Evolutionary conservation across 2,113 vertebrate genomes (phyloP).

Genomic region (Ictidomys tridecemlineatus): DNA sequence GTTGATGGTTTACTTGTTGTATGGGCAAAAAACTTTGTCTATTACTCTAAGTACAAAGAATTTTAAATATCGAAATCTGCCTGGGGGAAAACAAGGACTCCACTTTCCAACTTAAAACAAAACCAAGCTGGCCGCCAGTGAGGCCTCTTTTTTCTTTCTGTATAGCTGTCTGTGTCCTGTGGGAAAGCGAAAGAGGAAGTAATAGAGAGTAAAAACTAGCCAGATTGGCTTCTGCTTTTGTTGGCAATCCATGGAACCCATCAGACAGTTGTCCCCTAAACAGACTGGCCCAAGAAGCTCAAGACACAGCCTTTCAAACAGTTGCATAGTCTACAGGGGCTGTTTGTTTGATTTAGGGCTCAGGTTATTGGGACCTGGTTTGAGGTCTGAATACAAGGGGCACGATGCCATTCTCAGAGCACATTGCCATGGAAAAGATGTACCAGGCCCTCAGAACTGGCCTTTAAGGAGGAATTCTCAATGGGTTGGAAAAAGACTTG

Average conservation of each 20-base stretch:
- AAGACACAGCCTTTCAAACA: background rate
- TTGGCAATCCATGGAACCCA: background rate
- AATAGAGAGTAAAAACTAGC: conserved; percentile 8
- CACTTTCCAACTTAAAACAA: conserved; percentile 9
- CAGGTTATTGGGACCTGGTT: background rate
- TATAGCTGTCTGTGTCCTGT: background rate
- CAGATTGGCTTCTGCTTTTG: background rate
- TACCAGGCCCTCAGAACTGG: background rate
- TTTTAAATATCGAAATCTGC: background rate
- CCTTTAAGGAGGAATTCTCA: background rate
- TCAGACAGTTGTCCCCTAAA: background rate
- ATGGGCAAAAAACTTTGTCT: background rate
- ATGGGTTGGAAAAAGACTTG: background rate
- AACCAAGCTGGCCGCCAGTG: too few species aligned
- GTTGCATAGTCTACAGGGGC: background rate
- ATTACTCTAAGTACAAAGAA: background rate
- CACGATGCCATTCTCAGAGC: background rate
- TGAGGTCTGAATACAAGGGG: conserved; percentile 22
- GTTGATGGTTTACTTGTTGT: background rate
- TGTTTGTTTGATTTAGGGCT: background rate
- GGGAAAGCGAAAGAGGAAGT: conserved; percentile 48
- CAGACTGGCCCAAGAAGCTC: background rate
- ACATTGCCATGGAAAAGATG: background rate
- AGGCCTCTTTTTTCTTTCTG: background rate
- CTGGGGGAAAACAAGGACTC: background rate